Percentiles rank a stretch among this genome's conserved stretches.
Evolutionary conservation across 2,113 vertebrate genomes (phyloP).

Genomic region (Tauraco erythrolophus): DNA sequence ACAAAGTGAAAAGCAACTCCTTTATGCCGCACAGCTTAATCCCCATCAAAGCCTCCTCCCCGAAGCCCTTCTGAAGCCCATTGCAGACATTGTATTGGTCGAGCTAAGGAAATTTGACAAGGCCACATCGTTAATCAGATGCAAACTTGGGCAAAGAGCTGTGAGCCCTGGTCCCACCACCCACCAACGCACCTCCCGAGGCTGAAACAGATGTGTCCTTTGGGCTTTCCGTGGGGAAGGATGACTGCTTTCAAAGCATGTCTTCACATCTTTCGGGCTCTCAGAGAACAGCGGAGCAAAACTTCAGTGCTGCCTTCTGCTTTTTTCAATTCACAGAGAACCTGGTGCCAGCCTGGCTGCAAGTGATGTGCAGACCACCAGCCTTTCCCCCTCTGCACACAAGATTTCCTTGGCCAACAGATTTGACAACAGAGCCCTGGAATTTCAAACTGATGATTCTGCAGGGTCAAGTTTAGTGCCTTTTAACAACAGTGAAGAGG

Average conservation of each 20-base stretch:
- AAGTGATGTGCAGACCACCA: accelerated
- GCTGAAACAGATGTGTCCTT: background rate
- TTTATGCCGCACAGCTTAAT: background rate
- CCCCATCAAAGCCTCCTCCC: background rate
- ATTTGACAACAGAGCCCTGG: background rate
- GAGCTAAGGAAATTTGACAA: background rate
- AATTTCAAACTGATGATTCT: background rate
- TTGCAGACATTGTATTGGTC: background rate
- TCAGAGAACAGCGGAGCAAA: background rate
- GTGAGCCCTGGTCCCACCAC: background rate
- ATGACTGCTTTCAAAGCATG: background rate
- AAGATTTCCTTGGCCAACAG: background rate
- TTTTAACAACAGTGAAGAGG: background rate
- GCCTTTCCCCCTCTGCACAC: background rate
- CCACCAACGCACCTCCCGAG: background rate
- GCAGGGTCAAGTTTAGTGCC: background rate
- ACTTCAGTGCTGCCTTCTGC: background rate
- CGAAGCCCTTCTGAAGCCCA: background rate
- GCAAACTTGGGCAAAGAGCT: background rate
- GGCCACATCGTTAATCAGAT: background rate
- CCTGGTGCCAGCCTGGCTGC: background rate
- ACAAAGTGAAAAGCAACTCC: background rate
- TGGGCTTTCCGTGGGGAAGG: accelerated
- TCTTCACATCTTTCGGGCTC: background rate
- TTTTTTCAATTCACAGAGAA: background rate